Evolutionary conservation across 1,140 invertebrate genomes (phyloP).

Genomic region (Mylabris phalerata): DNA sequence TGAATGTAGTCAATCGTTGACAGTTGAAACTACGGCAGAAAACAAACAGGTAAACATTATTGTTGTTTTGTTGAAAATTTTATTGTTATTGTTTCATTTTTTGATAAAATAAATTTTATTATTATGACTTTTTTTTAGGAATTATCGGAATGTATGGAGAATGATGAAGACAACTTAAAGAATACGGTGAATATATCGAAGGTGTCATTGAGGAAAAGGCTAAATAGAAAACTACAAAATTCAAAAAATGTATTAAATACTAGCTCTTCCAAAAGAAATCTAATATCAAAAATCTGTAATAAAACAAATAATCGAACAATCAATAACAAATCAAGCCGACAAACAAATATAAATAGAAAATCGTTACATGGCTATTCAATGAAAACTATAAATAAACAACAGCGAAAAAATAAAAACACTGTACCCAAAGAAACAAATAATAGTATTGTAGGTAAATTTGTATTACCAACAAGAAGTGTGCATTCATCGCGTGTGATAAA

Average conservation of each 20-base stretch:
- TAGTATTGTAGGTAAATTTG: slow-evolving; percentile 59
- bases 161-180: slow-evolving; percentile 22
- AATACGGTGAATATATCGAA: slow-evolving; percentile 20
- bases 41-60: slow-evolving; percentile 44
- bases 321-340: slow-evolving; percentile 16
- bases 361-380: slow-evolving; percentile 50
- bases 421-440: slow-evolving; percentile 46
- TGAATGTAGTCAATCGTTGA: slow-evolving; percentile 43
- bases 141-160: not conserved
- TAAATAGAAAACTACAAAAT: slow-evolving; percentile 29
- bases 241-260: slow-evolving; percentile 24
- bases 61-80: not conserved
- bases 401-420: slow-evolving; percentile 28
- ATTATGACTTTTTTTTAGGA: too few relatives aligned
- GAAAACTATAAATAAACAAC: slow-evolving; percentile 42
- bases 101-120: too few relatives aligned
- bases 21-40: slow-evolving; percentile 45
- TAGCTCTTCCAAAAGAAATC: slow-evolving; percentile 27
- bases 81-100: too few relatives aligned
- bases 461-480: slow-evolving; percentile 74
- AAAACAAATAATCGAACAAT: slow-evolving; percentile 20
- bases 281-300: slow-evolving; percentile 28
- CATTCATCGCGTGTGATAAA: slow-evolving; percentile 85
- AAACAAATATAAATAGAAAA: slow-evolving; percentile 45
- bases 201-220: slow-evolving; percentile 24